Evolutionary conservation across 2,113 vertebrate genomes (phyloP).

Genomic region (Siniperca knerii): DNA sequence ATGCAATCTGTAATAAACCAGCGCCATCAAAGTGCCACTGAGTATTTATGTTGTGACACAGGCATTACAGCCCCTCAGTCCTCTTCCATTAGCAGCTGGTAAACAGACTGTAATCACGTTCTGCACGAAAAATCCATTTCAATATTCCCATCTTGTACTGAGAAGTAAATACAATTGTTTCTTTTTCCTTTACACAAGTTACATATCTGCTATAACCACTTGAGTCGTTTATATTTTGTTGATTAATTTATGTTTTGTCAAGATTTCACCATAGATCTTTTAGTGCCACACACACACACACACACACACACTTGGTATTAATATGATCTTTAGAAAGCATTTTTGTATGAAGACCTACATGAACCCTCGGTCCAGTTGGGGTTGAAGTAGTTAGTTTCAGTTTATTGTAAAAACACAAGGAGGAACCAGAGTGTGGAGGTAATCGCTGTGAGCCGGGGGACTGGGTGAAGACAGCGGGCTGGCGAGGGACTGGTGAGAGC

Average conservation of each 20-base stretch:
- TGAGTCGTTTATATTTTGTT: constrained; percentile 9
- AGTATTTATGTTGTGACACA: constrained; percentile 63
- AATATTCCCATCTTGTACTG: constrained; percentile 17
- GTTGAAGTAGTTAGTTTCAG: no score
- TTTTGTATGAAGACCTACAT: neutral
- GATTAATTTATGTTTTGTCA: constrained; percentile 12
- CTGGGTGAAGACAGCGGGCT: no score
- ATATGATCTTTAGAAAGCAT: neutral
- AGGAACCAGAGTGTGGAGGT: no score
- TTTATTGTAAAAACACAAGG: no score
- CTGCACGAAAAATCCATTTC: constrained; percentile 55
- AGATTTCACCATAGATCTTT: neutral
- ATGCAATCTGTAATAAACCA: constrained; percentile 59
- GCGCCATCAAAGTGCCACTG: constrained; percentile 48
- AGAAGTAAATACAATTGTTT: constrained; percentile 29
- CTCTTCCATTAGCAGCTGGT: constrained; percentile 67
- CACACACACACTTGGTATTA: neutral
- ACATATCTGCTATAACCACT: constrained; percentile 18
- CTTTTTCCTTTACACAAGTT: constrained; percentile 33
- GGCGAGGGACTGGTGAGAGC: no score
- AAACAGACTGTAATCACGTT: constrained; percentile 68
- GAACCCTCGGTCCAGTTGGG: neutral
- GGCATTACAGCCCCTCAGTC: constrained; percentile 49
- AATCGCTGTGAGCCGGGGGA: no score
- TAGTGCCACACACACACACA: neutral